Base-by-base conservation (phyloP, 2,797 vertebrate genomes). In the Choloepus didactylus region DNA sequence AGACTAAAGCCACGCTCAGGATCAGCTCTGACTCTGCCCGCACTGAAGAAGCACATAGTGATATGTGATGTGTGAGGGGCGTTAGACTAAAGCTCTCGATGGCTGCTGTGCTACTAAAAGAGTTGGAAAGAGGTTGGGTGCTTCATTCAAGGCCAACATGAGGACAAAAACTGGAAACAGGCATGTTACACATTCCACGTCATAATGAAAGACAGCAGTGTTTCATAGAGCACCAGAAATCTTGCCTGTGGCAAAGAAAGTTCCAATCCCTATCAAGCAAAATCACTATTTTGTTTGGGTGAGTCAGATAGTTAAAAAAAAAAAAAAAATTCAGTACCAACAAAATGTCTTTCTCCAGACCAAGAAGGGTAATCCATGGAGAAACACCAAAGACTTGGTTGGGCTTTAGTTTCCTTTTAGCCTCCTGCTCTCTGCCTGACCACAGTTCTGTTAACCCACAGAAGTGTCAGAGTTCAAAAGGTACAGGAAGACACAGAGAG, bases 241-340 rank as follows among this genome's bases (percentile, higher is more conserved):
- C 44, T 66, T 35, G 76, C 51, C 62, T 1, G 4, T 12, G 64
- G 83, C 66, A 77, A 69, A 46, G 11, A 46, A 31, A 6, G 2
- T 6, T 60, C 49, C n/a, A 9, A 29, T 94, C 79, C 38, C 79
- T 44, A 25, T 9, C 10, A 87, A 46, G 21, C 79, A 25, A 82
- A 87, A 81, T 14, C 7, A 27, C 92, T 56, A 79, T 51, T 83
- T 79, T 79, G 44, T 31, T 87, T 70, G 79, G 64, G 49, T 70
- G 83, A 95, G 88, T 91, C 87, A 91, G 0, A 4, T 14, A 69
- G 35, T 83, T 82, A 83, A 95, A 94, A 85, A 84, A 35, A 35
- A 35, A 93, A 81, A 85, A 73, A 96, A 87, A 29, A 51, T 84
- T 72, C 67, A 12, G 75, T 54, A 76, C 90, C 92, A 96, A 86